These are phyloP conservation scores for Andrena hattorfiana DNA, from an alignment of 2,888 invertebrate genomes.

Conservation along the genomic window DNA sequence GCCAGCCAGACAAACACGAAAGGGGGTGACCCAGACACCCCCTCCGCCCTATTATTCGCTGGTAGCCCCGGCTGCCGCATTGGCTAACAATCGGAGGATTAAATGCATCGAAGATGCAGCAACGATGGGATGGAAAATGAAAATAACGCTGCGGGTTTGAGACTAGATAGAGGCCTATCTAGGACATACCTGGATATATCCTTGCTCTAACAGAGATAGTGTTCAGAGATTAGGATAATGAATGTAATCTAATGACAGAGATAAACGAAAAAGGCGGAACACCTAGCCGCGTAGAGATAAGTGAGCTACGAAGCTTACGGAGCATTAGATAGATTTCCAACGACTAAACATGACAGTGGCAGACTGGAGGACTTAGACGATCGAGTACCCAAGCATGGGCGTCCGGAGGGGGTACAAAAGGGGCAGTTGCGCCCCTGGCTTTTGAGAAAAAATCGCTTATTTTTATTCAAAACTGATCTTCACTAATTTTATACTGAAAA, in stretches of 20 bases:
- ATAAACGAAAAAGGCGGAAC: not conserved
- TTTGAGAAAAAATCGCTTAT: no score
- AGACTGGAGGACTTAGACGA: no score
- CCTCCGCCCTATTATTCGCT: conserved; percentile 76
- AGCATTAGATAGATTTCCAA: no score
- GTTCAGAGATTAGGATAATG: not conserved
- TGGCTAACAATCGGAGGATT: conserved; percentile 73
- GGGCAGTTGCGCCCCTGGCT: no score
- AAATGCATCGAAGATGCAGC: conserved; percentile 42
- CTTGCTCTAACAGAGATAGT: not conserved
- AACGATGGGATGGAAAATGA: conserved; percentile 40
- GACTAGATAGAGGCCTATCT: no score
- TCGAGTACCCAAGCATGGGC: no score
- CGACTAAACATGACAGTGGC: no score
- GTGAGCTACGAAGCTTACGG: no score
- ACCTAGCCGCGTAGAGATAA: not conserved
- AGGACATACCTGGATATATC: no score
- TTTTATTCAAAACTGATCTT: no score
- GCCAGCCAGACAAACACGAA: conserved; percentile 78
- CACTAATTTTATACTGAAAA: no score
- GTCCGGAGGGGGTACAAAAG: no score
- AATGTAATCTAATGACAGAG: not conserved
- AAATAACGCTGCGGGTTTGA: conserved; percentile 23
- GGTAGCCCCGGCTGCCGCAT: conserved; percentile 70
- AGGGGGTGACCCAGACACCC: conserved; percentile 84